A percentile compares a stretch with the other conserved stretches of the same genome.
Evolutionary conservation across 2,888 invertebrate species (phyloP).

Genomic region (Hedychridium roseum): DNA sequence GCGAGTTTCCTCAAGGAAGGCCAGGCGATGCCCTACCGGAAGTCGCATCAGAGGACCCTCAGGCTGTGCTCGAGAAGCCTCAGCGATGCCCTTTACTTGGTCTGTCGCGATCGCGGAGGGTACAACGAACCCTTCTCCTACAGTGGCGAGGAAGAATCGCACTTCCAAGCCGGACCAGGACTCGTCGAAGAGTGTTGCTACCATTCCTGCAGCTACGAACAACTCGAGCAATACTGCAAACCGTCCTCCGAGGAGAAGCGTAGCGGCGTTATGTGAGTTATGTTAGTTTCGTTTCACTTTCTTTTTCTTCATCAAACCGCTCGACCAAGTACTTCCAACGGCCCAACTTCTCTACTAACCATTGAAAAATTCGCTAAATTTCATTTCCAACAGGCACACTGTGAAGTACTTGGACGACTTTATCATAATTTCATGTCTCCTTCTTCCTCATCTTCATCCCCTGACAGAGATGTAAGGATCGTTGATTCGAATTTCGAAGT

Average conservation of each 20-base stretch:
- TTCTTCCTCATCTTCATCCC: too few relatives aligned
- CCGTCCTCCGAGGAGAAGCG: conserved; percentile 29
- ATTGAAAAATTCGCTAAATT: neutral
- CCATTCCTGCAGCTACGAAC: conserved; percentile 45
- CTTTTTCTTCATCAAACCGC: neutral
- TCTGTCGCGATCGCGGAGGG: conserved; percentile 51
- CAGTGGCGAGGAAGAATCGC: conserved; percentile 39
- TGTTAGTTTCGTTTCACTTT: conserved; percentile 32
- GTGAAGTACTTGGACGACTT: too few relatives aligned
- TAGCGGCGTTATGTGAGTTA: conserved; percentile 42
- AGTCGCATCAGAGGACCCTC: conserved; percentile 23
- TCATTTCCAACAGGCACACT: too few relatives aligned
- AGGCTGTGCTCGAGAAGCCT: conserved; percentile 54
- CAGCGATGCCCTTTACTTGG: conserved; percentile 53
- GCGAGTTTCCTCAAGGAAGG: conserved; percentile 25
- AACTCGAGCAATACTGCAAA: conserved; percentile 57
- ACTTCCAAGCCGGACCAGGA: conserved; percentile 37
- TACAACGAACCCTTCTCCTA: conserved; percentile 54
- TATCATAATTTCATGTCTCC: too few relatives aligned
- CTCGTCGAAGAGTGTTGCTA: conserved; percentile 59
- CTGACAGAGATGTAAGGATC: too few relatives aligned
- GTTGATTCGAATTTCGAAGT: too few relatives aligned
- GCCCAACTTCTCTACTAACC: too few relatives aligned
- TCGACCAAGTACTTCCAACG: too few relatives aligned
- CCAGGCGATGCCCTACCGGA: conserved; percentile 22